A percentile compares a stretch with the other conserved stretches of the same genome.
phyloP scores from a whole-genome alignment of 2,888 invertebrate genomes.

The Lasioglossum morio region DNA sequence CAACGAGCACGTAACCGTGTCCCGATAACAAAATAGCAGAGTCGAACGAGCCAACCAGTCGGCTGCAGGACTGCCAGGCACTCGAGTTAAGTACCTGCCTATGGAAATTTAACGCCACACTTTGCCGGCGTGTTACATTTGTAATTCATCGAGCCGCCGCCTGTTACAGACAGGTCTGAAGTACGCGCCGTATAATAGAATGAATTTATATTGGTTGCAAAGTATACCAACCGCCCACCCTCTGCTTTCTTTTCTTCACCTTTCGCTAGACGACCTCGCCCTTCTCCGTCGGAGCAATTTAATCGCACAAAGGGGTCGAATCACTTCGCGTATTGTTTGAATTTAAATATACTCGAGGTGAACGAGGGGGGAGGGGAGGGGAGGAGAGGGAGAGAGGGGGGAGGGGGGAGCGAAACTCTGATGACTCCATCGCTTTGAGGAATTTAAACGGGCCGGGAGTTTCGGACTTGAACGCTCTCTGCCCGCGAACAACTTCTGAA shows the following conservation, averaged over 20 bases:
- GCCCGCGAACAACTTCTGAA: not conserved
- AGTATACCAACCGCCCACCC: conserved; percentile 24
- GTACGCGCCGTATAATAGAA: conserved; percentile 69
- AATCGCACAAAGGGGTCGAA: conserved; percentile 22
- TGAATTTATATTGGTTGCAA: conserved; percentile 73
- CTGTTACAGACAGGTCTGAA: conserved; percentile 67
- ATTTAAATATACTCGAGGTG: not conserved
- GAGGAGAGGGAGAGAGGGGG: too few relatives aligned
- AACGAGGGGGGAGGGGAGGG: too few relatives aligned
- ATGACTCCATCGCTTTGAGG: not conserved
- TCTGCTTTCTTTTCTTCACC: conserved; percentile 3
- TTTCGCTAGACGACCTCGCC: not conserved
- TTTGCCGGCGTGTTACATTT: conserved; percentile 74
- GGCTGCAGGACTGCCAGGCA: conserved; percentile 45
- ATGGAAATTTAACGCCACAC: conserved; percentile 76
- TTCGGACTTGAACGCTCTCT: not conserved
- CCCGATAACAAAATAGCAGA: conserved; percentile 69
- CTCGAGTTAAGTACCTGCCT: conserved; percentile 69
- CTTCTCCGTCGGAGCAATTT: conserved; percentile 19
- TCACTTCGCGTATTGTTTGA: conserved; percentile 3
- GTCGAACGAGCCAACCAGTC: conserved; percentile 53
- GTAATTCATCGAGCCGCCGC: conserved; percentile 74
- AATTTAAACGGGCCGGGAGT: not conserved
- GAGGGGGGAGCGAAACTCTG: not conserved
- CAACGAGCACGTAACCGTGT: conserved; percentile 63